Conservation (phyloP, 2,888 invertebrate genomes). For the Dusona sp. region DNA sequence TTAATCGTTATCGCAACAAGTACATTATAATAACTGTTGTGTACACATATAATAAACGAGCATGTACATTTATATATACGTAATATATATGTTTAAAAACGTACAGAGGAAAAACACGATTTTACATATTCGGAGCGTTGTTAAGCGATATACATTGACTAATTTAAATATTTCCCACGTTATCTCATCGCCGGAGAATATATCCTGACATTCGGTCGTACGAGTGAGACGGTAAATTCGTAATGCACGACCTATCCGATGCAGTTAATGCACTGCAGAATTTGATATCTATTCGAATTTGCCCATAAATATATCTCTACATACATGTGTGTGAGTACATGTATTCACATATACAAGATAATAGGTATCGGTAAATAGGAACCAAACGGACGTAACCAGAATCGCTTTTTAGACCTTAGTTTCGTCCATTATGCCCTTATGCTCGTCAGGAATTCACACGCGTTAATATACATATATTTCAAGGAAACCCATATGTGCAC, state of each 20-base stretch:
- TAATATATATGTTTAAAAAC: neutral
- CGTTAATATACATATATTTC: neutral
- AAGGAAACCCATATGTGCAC: neutral
- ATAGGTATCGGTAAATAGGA: neutral
- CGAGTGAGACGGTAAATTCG: slow-evolving; percentile 54
- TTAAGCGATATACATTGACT: slow-evolving; percentile 29
- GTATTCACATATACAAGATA: neutral
- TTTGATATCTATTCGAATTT: slow-evolving; percentile 2
- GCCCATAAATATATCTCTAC: neutral
- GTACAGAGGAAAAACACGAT: slow-evolving; percentile 24
- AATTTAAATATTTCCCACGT: slow-evolving; percentile 67
- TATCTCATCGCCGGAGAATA: slow-evolving; percentile 59
- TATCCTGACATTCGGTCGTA: slow-evolving; percentile 54
- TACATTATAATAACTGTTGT: slow-evolving; percentile 45
- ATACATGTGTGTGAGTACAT: neutral
- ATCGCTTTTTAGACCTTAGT: neutral
- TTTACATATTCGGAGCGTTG: slow-evolving; percentile 25
- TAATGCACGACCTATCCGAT: slow-evolving; percentile 57
- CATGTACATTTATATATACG: neutral
- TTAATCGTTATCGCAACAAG: slow-evolving; percentile 34
- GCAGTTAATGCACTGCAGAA: slow-evolving; percentile 39
- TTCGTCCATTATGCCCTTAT: neutral
- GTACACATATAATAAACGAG: neutral
- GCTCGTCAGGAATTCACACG: neutral
- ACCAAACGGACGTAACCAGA: neutral